phyloP scores from a whole-genome alignment of 2,113 vertebrate species.

The Zapornia atra region DNA sequence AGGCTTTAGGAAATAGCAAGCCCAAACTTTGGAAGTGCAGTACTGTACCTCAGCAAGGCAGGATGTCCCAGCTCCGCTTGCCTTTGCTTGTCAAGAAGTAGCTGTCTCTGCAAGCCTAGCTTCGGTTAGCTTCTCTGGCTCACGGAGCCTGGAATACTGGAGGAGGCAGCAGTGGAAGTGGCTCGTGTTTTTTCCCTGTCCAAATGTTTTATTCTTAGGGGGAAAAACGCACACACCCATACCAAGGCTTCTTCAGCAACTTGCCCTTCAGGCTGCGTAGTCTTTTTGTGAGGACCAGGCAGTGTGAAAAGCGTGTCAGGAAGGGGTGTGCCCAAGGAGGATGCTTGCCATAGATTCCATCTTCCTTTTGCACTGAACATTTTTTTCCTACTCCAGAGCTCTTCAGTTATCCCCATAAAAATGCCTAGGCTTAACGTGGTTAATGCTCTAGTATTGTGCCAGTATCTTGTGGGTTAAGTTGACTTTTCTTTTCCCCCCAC shows the following conservation, averaged over 20 bases:
- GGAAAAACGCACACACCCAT: neutral
- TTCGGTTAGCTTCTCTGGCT: neutral
- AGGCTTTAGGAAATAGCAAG: neutral
- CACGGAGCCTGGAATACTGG: neutral
- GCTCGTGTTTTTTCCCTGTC: neutral
- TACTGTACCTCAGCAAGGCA: neutral
- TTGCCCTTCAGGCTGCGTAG: neutral
- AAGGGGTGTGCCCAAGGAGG: neutral
- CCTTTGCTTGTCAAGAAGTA: neutral
- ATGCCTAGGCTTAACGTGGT: neutral
- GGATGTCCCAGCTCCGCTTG: neutral
- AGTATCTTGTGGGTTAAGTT: neutral
- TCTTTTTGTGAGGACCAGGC: neutral
- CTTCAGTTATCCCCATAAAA: neutral
- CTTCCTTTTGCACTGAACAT: neutral
- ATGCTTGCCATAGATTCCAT: neutral
- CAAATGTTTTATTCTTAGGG: neutral
- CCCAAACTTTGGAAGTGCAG: neutral
- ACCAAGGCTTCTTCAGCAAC: neutral
- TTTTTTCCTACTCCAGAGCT: neutral
- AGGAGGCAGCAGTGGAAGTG: neutral
- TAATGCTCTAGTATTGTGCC: neutral
- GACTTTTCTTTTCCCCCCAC: neutral
- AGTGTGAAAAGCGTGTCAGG: neutral
- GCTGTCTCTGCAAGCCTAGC: neutral